Conservation (phyloP, 1,140 invertebrate genomes). For the Pachyrhynchus sulphureomaculatus region DNA sequence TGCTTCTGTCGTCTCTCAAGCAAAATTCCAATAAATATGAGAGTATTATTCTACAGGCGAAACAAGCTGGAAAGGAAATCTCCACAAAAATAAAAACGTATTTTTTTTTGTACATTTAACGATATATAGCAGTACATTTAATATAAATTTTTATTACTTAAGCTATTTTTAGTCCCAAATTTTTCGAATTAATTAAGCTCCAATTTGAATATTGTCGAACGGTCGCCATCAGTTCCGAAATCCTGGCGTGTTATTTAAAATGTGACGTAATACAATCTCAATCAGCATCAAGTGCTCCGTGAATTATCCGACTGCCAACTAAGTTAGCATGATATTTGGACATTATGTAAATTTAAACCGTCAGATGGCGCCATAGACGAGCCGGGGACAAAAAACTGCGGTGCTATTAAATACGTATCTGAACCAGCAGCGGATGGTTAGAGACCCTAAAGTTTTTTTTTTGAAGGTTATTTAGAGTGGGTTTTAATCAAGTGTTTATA, state of each 20-base stretch:
- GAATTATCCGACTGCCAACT: constrained; percentile 36
- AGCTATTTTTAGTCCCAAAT: no score
- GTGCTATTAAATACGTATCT: constrained; percentile 34
- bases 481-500: no score
- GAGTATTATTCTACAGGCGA: no score
- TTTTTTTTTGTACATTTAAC: no score
- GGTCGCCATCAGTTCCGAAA: constrained; percentile 9
- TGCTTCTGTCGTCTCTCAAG: no score
- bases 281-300: constrained; percentile 41
- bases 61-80: no score
- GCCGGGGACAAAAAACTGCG: constrained; percentile 6
- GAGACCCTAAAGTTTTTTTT: no score
- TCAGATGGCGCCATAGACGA: constrained; percentile 37
- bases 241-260: constrained; percentile 37
- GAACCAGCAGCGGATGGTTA: neutral
- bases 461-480: no score
- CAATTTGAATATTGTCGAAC: constrained; percentile 18
- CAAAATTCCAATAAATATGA: no score
- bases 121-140: no score
- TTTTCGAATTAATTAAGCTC: constrained; percentile 14
- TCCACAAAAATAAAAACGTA: no score
- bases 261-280: constrained; percentile 41
- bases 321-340: constrained; percentile 42
- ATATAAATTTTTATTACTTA: no score
- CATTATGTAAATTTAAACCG: constrained; percentile 39